Conservation (phyloP, 37 sponge, comb jelly and placozoan species). For the Mnemiopsis leidyi region DNA sequence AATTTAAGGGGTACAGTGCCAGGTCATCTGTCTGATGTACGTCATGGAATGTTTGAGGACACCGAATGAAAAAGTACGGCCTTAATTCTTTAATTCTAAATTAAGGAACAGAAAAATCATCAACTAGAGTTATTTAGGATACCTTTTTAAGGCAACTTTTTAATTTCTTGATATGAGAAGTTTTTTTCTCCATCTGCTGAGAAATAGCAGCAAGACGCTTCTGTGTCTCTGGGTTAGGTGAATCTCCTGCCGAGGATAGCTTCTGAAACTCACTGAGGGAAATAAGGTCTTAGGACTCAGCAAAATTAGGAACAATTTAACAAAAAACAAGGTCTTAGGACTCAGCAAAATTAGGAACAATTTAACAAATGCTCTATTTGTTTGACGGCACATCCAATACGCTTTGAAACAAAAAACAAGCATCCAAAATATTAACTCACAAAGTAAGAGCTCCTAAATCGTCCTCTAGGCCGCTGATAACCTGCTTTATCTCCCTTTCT, state of each 20-base stretch:
- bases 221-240: neutral
- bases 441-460: constrained; percentile 22
- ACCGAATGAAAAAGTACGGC: no score
- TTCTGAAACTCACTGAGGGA: constrained; percentile 13
- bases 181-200: neutral
- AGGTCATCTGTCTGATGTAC: no score
- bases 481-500: constrained; percentile 17
- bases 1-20: no score
- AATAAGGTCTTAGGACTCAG: no score
- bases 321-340: no score
- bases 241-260: neutral
- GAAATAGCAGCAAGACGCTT: neutral
- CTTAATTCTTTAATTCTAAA: no score
- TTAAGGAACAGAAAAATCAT: no score
- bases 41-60: no score
- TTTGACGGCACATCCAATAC: neutral
- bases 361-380: no score
- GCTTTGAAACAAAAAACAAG: neutral
- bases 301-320: no score
- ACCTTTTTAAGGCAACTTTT: neutral
- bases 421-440: neutral
- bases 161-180: constrained; percentile 24
- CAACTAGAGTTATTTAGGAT: neutral
- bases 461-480: constrained; percentile 43
- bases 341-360: no score